phyloP scores from a whole-genome alignment of 1,140 invertebrate genomes.

The Acyrthosiphon pisum region DNA sequence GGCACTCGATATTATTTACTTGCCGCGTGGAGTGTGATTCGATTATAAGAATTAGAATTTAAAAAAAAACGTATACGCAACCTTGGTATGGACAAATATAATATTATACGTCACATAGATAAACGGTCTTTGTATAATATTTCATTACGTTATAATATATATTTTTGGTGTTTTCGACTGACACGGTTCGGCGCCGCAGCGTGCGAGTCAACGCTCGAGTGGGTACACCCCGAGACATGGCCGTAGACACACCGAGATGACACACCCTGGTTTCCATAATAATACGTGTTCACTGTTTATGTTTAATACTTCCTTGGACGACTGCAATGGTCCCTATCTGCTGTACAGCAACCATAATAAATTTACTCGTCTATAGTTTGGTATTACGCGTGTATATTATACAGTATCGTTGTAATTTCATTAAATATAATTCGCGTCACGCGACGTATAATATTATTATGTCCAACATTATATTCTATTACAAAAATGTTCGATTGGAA shows the following conservation, averaged over 20 bases:
- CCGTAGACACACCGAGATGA: background rate
- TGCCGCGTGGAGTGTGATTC: background rate
- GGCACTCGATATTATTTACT: background rate
- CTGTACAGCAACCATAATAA: background rate
- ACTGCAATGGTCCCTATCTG: background rate
- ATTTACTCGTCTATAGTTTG: background rate
- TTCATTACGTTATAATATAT: background rate
- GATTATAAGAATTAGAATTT: background rate
- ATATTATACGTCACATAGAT: background rate
- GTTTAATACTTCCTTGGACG: background rate
- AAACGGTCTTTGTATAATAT: background rate
- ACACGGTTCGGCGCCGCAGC: background rate
- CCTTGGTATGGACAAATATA: background rate
- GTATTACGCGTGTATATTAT: background rate
- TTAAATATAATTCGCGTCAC: background rate
- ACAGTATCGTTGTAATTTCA: background rate
- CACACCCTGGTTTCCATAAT: background rate
- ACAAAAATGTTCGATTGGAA: background rate
- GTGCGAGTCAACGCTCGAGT: background rate
- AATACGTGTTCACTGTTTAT: background rate
- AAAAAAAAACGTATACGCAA: background rate
- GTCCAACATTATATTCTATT: background rate
- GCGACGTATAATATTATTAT: no score
- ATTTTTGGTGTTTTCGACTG: background rate
- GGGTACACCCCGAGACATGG: constrained; percentile 3